Evolutionary conservation across 1,140 invertebrate species (phyloP), one percentile per base, ranked within the genome.

Genomic region (Orius insidiosus): DNA sequence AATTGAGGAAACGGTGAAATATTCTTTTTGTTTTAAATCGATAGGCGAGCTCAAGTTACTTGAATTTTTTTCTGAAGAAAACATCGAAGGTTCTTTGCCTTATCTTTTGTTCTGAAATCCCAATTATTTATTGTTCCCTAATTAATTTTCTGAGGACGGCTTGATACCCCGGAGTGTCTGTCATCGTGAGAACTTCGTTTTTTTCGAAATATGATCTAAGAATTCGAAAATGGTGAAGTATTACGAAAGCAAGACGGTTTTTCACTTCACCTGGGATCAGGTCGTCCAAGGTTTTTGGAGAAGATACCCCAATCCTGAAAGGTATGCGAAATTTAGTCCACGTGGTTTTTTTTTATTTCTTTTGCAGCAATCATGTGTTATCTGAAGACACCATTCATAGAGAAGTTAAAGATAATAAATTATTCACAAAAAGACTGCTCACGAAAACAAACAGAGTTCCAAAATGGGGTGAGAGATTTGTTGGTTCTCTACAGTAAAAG

Each of bases 361-460:
- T 15, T 71, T 70, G 43, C 60, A 93, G 89, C 60, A 68, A 73
- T 31, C 90, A 97, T 70, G 90, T 97, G 1, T 61, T 95, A 31
- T 81, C 83, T 3, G 92, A 96, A 67, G 92, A 97, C 62, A 89
- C 87, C 5, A 64, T 93, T 34, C 66, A 67, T 18, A 68, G 90
- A 52, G 75, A 85, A 63, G 66, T 93, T 2, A 72, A 69, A 56
- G 74, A 79, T 54, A 80, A 81, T 10, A 77, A 80, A 58, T 65
- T 96, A 2, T 77, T 85, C 56, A 80, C 85, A 0, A 85, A 81
- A 56, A 65, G 89, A 47, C 60, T 96, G 3, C 62, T 97, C 1
- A 88, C 81, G 0, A 96, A 96, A 66, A 95, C 88, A 1, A 93
- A 92, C 61, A 68, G 76, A 43, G 70, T 88, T 34, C 89, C 90